Conservation (phyloP, 35 echinoderm and acorn worm species). For the Eucidaris tribuloides region DNA sequence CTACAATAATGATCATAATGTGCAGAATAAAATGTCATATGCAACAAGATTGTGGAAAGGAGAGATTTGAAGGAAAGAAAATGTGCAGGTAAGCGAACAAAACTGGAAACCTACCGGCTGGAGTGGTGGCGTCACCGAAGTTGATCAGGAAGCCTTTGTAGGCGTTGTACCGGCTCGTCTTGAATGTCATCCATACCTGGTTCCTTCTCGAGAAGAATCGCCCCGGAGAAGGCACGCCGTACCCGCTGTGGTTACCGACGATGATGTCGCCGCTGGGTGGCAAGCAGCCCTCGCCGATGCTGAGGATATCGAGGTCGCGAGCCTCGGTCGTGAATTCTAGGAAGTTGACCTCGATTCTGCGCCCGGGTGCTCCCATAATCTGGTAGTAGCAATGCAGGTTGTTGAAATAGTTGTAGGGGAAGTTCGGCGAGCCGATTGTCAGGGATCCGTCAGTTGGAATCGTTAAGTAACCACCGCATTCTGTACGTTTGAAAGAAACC, state of each 20-base stretch:
- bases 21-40: no score
- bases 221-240: neutral
- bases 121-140: constrained; percentile 19
- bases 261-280: constrained; percentile 5
- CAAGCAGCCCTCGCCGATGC: constrained; percentile 61
- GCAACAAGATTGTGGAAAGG: no score
- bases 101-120: neutral
- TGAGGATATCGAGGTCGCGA: constrained; percentile 44
- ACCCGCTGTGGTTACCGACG: constrained; percentile 23
- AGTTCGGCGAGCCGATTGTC: constrained; percentile 56
- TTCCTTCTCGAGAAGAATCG: constrained; percentile 36
- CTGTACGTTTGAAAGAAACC: neutral
- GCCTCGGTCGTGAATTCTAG: constrained; percentile 55
- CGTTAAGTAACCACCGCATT: constrained; percentile 55
- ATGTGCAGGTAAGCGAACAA: neutral
- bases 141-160: constrained; percentile 55
- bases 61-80: constrained; percentile 42
- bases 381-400: constrained; percentile 35
- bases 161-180: constrained; percentile 9
- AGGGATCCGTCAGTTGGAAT: constrained; percentile 48
- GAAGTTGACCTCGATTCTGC: constrained; percentile 56
- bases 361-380: constrained; percentile 24
- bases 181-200: constrained; percentile 57
- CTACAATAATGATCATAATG: no score
- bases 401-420: constrained; percentile 50